phyloP scores from a whole-genome alignment of 2,888 invertebrate species.

The Scotopteryx bipunctaria region DNA sequence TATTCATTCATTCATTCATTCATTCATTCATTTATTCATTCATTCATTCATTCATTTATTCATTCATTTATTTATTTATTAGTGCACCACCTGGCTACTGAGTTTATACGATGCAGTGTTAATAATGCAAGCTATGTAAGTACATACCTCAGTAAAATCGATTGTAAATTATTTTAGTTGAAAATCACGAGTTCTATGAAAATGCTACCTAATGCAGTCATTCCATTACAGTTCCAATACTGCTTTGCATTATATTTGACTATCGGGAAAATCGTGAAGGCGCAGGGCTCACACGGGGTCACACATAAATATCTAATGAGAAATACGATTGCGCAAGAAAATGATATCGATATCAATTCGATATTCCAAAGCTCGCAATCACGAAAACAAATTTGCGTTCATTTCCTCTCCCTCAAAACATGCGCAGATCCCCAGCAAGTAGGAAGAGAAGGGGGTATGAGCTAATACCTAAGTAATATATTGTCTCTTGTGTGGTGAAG shows the following conservation, averaged over 20 bases:
- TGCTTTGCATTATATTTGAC: constrained; percentile 23
- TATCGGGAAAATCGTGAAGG: constrained; percentile 48
- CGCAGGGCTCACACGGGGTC: constrained; percentile 69
- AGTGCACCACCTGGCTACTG: too few species aligned
- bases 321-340: constrained; percentile 74
- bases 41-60: too few species aligned
- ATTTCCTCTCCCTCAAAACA: constrained; percentile 75
- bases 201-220: constrained; percentile 6
- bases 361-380: constrained; percentile 77
- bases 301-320: constrained; percentile 72
- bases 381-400: constrained; percentile 82
- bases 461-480: too few species aligned
- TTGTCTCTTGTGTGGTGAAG: too few species aligned
- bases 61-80: too few species aligned
- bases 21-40: too few species aligned
- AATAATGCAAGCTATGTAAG: too few species aligned
- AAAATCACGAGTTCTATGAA: constrained; percentile 1
- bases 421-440: constrained; percentile 44
- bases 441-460: not conserved
- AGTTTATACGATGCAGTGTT: too few species aligned
- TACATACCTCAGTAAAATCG: too few species aligned
- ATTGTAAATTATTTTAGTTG: too few species aligned
- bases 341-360: constrained; percentile 77
- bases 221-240: constrained; percentile 15
- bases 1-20: too few species aligned